Percentiles rank a stretch among this genome's conserved stretches.
Evolutionary conservation across 2,888 invertebrate genomes (phyloP).

Genomic region (Ptilodon capucinus): DNA sequence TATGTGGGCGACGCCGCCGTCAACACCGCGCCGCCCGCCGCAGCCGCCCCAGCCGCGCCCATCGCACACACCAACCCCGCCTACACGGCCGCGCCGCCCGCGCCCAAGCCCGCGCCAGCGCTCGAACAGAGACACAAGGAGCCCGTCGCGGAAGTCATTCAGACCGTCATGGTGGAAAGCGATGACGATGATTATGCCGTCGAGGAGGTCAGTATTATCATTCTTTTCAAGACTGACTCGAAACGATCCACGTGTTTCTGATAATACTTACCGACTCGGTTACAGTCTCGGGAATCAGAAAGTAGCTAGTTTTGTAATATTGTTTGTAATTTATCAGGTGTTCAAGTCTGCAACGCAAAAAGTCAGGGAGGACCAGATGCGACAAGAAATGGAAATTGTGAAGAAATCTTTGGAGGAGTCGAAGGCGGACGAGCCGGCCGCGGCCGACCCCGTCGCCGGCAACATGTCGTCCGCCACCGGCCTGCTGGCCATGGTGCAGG

Average conservation of each 20-base stretch:
- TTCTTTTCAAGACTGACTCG: no score
- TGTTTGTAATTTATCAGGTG: constrained; percentile 57
- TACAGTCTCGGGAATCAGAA: neutral
- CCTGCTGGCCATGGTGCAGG: constrained; percentile 67
- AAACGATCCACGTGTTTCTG: no score
- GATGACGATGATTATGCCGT: constrained; percentile 93
- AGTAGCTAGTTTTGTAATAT: neutral
- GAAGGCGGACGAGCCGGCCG: constrained; percentile 28
- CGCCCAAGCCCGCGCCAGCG: constrained; percentile 1
- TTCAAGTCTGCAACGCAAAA: constrained; percentile 89
- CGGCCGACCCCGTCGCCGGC: constrained; percentile 21
- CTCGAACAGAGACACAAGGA: constrained; percentile 4
- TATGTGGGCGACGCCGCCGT: constrained; percentile 84
- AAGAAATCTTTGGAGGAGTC: constrained; percentile 68
- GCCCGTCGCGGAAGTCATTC: neutral
- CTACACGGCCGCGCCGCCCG: no score
- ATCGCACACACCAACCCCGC: constrained; percentile 2
- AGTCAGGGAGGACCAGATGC: constrained; percentile 84
- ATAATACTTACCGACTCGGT: no score
- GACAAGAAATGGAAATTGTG: constrained; percentile 83
- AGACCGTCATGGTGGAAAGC: constrained; percentile 71
- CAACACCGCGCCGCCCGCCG: constrained; percentile 6
- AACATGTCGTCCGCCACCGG: constrained; percentile 62
- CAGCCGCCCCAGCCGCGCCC: constrained; percentile 1
- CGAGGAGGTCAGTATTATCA: constrained; percentile 83